Conservation (phyloP, 2,113 vertebrate species). For the Noctilio leporinus region DNA sequence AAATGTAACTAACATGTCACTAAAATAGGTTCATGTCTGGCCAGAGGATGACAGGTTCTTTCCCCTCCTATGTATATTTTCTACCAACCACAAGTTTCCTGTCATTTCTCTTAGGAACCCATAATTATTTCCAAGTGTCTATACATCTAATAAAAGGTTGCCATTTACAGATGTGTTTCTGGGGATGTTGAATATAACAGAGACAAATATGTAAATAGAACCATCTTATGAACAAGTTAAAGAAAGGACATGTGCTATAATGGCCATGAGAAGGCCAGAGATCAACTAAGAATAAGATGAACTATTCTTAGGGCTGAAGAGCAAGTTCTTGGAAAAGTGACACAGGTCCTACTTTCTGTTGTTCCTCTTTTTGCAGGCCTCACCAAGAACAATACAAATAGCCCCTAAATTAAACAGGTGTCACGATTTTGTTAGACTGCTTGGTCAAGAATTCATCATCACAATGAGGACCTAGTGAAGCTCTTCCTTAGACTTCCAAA, state of each 20-base stretch:
- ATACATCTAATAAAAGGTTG: not conserved
- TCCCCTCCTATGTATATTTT: not conserved
- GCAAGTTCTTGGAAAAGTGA: not conserved
- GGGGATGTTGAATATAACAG: not conserved
- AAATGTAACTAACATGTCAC: not conserved
- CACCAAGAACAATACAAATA: not conserved
- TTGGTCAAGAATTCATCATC: not conserved
- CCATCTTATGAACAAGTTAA: not conserved
- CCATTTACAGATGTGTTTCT: not conserved
- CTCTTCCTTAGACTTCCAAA: not conserved
- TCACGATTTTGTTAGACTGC: not conserved
- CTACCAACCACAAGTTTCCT: not conserved
- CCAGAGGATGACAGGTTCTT: not conserved
- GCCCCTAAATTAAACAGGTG: not conserved
- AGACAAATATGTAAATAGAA: not conserved
- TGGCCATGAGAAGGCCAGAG: not conserved
- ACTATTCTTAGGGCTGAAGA: not conserved
- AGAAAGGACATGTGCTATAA: not conserved
- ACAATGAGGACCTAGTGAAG: not conserved
- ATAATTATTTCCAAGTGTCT: not conserved
- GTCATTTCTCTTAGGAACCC: not conserved
- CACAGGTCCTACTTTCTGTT: not conserved
- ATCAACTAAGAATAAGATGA: not conserved
- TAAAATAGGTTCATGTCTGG: slow-evolving; percentile 5
- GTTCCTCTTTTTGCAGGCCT: not conserved